These are phyloP conservation scores for Hippocampus abdominalis DNA, from an alignment of 2,113 vertebrate species.

Conservation along the genomic window DNA sequence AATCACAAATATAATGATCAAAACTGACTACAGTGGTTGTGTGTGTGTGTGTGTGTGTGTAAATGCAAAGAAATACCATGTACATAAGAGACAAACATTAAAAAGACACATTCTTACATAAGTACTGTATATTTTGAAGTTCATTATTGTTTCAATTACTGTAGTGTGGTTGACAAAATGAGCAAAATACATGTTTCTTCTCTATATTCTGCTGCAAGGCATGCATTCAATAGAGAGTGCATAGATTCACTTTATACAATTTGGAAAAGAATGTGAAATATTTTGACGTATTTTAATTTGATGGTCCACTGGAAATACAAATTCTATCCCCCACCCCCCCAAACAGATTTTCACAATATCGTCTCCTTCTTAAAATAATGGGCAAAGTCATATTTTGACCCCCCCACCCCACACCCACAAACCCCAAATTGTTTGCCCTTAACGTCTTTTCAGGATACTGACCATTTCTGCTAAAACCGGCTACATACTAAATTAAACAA, in stretches of 20 bases:
- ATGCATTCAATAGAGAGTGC: background rate
- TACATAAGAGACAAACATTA: background rate
- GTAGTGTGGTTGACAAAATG: background rate
- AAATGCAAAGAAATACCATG: constrained; percentile 23
- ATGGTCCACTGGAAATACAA: background rate
- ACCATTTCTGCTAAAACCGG: too few species aligned
- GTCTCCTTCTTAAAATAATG: too few species aligned
- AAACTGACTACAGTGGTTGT: background rate
- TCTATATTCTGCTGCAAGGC: background rate
- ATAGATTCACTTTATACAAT: background rate
- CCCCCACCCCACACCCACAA: too few species aligned
- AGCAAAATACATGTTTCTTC: constrained; percentile 2
- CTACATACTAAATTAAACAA: too few species aligned
- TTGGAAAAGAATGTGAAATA: constrained; percentile 9
- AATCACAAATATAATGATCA: constrained; percentile 15
- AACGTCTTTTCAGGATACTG: too few species aligned
- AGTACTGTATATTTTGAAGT: background rate
- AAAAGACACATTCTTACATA: background rate
- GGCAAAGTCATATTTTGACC: too few species aligned
- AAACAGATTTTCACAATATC: background rate
- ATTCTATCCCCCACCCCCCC: background rate
- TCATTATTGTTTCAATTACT: background rate
- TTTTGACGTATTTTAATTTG: background rate
- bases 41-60: constrained; percentile 3
- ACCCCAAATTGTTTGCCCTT: too few species aligned